These are phyloP conservation scores for Hemicrepidius hirtus DNA, from an alignment of 2,888 invertebrate species.

Conservation along the genomic window DNA sequence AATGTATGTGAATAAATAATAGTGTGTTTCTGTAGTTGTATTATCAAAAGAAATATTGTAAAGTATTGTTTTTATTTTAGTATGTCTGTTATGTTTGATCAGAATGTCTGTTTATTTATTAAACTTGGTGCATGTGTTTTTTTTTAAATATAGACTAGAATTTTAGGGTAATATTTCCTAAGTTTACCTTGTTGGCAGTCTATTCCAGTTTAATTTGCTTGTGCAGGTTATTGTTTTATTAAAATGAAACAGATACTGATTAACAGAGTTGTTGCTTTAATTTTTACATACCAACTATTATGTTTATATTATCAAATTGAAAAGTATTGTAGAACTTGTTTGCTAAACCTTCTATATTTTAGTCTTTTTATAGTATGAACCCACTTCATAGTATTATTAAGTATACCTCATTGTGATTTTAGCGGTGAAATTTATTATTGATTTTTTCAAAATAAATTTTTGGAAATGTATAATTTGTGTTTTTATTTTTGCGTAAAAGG, in stretches of 20 bases:
- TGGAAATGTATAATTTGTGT: conserved; percentile 7
- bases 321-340: conserved; percentile 39
- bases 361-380: conserved; percentile 41
- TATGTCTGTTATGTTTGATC: conserved; percentile 43
- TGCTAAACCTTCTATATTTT: conserved; percentile 33
- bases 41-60: conserved; percentile 42
- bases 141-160: conserved; percentile 30
- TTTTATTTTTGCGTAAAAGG: too few relatives aligned
- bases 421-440: conserved; percentile 46
- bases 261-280: conserved; percentile 38
- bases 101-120: conserved; percentile 53
- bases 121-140: conserved; percentile 44
- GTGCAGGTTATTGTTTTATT: background rate
- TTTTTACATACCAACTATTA: conserved; percentile 12
- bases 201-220: conserved; percentile 10
- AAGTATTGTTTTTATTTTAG: conserved; percentile 51
- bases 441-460: conserved; percentile 46
- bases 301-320: background rate
- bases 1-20: conserved; percentile 42
- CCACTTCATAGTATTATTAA: conserved; percentile 58
- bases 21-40: conserved; percentile 47
- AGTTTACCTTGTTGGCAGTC: background rate
- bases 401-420: conserved; percentile 61
- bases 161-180: conserved; percentile 36
- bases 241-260: conserved; percentile 19